phyloP scores from a whole-genome alignment of 2,888 invertebrate genomes.

The Aphodius sticticus region DNA sequence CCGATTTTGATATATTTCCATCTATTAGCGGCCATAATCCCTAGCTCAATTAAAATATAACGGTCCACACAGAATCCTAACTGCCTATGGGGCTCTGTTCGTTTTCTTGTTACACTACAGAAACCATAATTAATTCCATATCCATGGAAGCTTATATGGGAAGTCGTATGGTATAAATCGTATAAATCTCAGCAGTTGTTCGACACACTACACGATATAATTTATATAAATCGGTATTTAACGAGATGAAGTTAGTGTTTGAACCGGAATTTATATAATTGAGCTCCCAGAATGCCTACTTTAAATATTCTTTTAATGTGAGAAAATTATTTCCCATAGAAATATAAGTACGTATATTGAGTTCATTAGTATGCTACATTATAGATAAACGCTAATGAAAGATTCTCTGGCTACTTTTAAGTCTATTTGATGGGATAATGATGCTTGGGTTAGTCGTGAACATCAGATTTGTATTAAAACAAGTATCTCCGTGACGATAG shows the following conservation, averaged over 20 bases:
- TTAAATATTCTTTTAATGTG: not conserved
- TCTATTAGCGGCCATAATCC: not conserved
- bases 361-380: not conserved
- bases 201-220: not conserved
- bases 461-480: not conserved
- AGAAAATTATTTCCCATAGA: not conserved
- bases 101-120: not conserved
- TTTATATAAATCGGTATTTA: not conserved
- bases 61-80: not conserved
- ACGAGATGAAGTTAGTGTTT: not conserved
- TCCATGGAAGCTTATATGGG: slow-evolving; percentile 4
- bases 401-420: not conserved
- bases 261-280: not conserved
- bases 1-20: not conserved
- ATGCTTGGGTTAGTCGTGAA: not conserved
- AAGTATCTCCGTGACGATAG: not conserved
- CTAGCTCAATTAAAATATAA: not conserved
- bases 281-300: not conserved
- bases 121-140: not conserved
- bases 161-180: not conserved
- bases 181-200: not conserved
- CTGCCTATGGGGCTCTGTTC: not conserved
- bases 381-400: not conserved
- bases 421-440: not conserved
- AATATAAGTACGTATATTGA: not conserved